Evolutionary conservation across 2,797 vertebrate species (phyloP), one percentile per base, ranked within the genome.

Genomic region (Pantherophis vulpinus): DNA sequence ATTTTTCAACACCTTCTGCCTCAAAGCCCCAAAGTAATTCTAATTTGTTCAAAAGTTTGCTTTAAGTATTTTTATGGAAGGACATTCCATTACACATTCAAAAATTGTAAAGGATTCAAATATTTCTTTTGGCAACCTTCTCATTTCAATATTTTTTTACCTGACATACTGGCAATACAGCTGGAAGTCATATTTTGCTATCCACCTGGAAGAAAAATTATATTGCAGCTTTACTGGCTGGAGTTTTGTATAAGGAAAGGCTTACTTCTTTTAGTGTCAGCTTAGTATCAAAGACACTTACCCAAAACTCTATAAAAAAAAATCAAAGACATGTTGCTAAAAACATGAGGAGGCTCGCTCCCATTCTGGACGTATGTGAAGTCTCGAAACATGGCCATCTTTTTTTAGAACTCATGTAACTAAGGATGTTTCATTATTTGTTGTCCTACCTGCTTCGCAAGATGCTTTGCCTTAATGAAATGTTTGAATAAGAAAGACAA

Each of bases 31-130:
- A 55, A 55, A 66, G 87, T 94, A 92, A 94, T 92, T 91, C 70
- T 20, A 94, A 90, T 70, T 95, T 92, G 37, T 94, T 95, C 94
- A 93, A 97, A 95, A 59, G 90, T 95, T 96, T 96, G 93, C 92
- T 96, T 96, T 92, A 94, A 95, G 58, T 88, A 95, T 94, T 95
- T 74, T 92, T 29, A 88, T 58, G 32, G 23, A 93, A 23, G 70
- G 95, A 96, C 93, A 95, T 96, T 96, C 94, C 96, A 88, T 94
- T 94, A 95, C 9, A 5, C 66, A 87, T 86, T 61, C 32, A 89
- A 61, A 90, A 95, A 91, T 70, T 88, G 86, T 83, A 54, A 11
- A 87, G 55, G 87, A 93, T 93, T 91, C 83, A 95, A 96, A 79
- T 94, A 94, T 94, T 96, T 95, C 93, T 95, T 94, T 61, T 95